phyloP scores from a whole-genome alignment of 92 coral and sea anemone genomes.

The Zoanthus solanderi region DNA sequence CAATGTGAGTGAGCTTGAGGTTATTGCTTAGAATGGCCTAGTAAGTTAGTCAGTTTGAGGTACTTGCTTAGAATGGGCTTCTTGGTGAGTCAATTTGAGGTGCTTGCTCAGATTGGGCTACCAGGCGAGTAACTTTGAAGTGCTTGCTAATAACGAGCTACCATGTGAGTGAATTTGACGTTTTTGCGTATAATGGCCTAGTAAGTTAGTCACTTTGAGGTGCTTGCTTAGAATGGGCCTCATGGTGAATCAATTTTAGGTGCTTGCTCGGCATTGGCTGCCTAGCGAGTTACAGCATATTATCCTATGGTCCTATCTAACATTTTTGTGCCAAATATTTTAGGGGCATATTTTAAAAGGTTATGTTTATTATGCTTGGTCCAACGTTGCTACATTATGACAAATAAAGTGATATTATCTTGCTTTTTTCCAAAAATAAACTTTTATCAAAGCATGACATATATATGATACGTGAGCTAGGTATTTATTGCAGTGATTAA shows the following conservation, averaged over 20 bases:
- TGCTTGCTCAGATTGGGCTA: background rate
- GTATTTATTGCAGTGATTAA: background rate
- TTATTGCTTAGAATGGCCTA: background rate
- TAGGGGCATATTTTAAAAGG: too few species aligned
- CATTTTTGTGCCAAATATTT: too few species aligned
- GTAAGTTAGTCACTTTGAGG: too few species aligned
- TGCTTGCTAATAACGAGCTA: too few species aligned
- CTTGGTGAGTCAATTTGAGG: background rate
- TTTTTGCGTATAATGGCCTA: background rate
- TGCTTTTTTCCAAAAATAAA: too few species aligned
- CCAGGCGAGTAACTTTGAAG: background rate
- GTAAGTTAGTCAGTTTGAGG: too few species aligned
- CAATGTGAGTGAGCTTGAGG: constrained; percentile 48
- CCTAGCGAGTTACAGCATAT: background rate
- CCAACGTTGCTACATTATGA: background rate
- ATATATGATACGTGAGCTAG: background rate
- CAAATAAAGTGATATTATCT: too few species aligned
- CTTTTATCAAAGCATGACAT: too few species aligned
- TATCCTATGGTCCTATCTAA: background rate
- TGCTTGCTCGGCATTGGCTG: background rate
- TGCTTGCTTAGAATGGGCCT: too few species aligned
- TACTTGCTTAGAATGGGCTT: too few species aligned
- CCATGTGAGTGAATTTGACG: too few species aligned
- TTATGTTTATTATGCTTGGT: background rate
- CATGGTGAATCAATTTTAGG: background rate